Evolutionary conservation across 2,888 invertebrate species (phyloP), one percentile per base, ranked within the genome.

Genomic region (Pachliopta kotzebuea): DNA sequence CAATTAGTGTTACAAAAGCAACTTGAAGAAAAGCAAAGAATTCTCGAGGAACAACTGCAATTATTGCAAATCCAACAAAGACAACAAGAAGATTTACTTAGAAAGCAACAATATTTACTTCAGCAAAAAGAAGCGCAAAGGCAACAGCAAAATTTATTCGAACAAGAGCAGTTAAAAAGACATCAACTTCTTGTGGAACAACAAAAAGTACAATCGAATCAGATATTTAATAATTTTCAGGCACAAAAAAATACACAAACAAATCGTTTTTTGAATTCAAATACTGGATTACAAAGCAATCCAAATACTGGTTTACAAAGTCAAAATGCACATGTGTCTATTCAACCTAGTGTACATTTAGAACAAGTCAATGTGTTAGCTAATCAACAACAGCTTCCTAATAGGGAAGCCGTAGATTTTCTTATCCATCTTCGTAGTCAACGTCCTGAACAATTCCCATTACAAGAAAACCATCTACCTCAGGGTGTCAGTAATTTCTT

Each of bases 31-130:
- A 95, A 95, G 66, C 95, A 96, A 76, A 92, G 93, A 67, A 84
- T 94, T 45, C 80, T 96, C 20, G 96, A 96, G 77, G 94, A 95
- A 69, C 95, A 96, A 78, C 92, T 96, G 58, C 92, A 92, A 17
- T 86, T 94, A 65, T 81, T 96, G 49, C 94, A 95, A 74, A 81
- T 93, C 61, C 95, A 95, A 74, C 95, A 95, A 71, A 89, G 93
- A 62, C 95, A 95, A 73, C 95, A 96, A 76, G 95, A 95, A 61
- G 93, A 94, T 69, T 88, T 95, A 59, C 82, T 95, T 29, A 85
- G 94, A 29, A 94, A 95, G 71, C 94, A 95, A 73, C 94, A 94
- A 73, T 83, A 94, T 67, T 77, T 94, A 8, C 92, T 89, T 7
- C 86, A 88, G 71, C 89, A 92, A 71, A 88, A 92, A 66, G 90